Percentiles rank a stretch among this genome's conserved stretches.
Conservation (phyloP, 2,113 vertebrate genomes). For the Ahaetulla prasina region DNA sequence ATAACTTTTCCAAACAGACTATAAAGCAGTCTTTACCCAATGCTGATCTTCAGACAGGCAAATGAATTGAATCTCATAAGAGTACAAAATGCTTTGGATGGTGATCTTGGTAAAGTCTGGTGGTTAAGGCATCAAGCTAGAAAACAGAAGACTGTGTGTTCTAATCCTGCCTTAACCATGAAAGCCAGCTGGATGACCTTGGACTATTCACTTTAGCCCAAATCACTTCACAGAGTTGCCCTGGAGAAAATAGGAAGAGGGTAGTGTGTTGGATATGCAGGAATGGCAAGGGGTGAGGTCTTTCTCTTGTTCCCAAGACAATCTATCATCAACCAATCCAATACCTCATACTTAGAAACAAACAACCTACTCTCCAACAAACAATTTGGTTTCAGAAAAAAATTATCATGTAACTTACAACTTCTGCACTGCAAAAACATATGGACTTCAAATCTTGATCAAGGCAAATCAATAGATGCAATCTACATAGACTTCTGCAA, state of each 20-base stretch:
- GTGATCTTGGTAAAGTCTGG: not conserved
- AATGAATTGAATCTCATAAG: not conserved
- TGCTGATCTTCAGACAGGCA: not conserved
- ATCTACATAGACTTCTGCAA: too few relatives aligned
- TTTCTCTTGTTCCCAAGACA: not conserved
- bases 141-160: not conserved
- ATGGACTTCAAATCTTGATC: too few relatives aligned
- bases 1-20: conserved; percentile 3
- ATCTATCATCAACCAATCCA: too few relatives aligned
- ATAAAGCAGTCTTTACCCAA: not conserved
- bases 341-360: too few relatives aligned
- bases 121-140: not conserved
- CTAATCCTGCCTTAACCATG: not conserved
- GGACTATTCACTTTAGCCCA: not conserved
- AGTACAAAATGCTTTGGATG: conserved; percentile 18
- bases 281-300: not conserved
- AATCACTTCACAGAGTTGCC: not conserved
- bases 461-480: too few relatives aligned
- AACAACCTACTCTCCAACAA: too few relatives aligned
- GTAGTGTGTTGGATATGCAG: not conserved
- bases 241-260: not conserved
- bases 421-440: too few relatives aligned
- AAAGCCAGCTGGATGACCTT: not conserved
- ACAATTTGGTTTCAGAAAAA: too few relatives aligned
- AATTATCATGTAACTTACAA: too few relatives aligned